Conservation (phyloP, 1,140 invertebrate genomes). For the Drosophila rufa region DNA sequence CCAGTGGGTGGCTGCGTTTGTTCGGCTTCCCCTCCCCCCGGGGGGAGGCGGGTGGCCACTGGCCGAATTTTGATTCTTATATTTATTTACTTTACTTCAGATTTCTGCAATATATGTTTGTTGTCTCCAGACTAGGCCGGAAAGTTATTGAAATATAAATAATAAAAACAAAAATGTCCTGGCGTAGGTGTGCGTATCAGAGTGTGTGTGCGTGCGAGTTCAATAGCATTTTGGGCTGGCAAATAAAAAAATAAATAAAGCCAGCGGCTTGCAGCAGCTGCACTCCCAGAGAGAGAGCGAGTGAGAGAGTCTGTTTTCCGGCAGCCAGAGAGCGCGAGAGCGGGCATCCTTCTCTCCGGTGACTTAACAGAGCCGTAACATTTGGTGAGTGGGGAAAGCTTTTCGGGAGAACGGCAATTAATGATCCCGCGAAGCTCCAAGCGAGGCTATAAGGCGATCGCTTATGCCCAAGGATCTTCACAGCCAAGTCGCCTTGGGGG, state of each 20-base stretch:
- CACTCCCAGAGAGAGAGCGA: conserved; percentile 19
- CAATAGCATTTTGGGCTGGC: conserved; percentile 77
- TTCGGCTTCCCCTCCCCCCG: background rate
- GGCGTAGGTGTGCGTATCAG: background rate
- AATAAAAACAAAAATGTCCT: background rate
- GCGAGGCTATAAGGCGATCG: background rate
- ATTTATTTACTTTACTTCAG: background rate
- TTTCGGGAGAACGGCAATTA: background rate
- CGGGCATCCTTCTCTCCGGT: background rate
- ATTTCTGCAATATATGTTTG: background rate
- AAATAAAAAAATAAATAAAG: conserved; percentile 80
- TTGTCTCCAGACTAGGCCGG: background rate
- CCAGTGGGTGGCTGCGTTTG: background rate
- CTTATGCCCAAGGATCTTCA: background rate
- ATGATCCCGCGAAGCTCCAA: background rate
- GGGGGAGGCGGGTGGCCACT: background rate
- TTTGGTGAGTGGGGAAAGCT: conserved; percentile 1
- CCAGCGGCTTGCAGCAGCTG: conserved; percentile 62
- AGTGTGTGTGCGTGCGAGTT: conserved; percentile 59
- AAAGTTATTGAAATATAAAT: background rate
- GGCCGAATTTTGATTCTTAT: background rate
- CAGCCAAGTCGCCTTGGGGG: background rate
- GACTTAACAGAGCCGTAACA: conserved; percentile 25
- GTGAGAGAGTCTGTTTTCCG: background rate
- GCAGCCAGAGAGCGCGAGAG: conserved; percentile 5